Evolutionary conservation across 2,888 invertebrate genomes (phyloP), one percentile per base, ranked within the genome.

Genomic region (Dastarcus helophoroides): DNA sequence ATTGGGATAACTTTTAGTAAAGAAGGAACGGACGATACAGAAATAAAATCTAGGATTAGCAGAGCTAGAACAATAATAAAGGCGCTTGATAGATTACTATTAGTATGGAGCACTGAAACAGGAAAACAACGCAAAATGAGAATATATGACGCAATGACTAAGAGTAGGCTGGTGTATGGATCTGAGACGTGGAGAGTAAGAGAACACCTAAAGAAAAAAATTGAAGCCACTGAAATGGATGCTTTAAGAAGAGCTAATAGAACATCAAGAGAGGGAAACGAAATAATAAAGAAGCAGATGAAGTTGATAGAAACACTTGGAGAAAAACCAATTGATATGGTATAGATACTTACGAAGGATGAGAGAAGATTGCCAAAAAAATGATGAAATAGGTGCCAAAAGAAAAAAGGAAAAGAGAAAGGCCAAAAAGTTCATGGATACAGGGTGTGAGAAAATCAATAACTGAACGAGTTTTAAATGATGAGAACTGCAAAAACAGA

Each of bases 221-320:
- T 35, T 22, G 31, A 12, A 16, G 28, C 33, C 10, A 9, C 34
- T 15, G 28, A 36, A 22, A 34, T 33, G 33, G 30, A 31, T 19
- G 36, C 33, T 17, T 17, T 30, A 12, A 11, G 30, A 17, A 25
- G 32, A 30, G 29, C 33, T n/a, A 25, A 17, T n/a, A 15, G 31
- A 25, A 31, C 33, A 22, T 34, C 31, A 14, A 27, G 31, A 31
- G 12, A 14, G 7, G 14, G 24, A 19, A 30, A 34, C 10, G 14
- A 22, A 11, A 19, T 4, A 22, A 29, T 33, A 8, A n/a, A n/a
- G n/a, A 22, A 24, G 13, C 3, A 12, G 14, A 22, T 14, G 4
- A 30, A 26, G 22, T 14, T 14, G 12, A 3, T 33, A 8, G 22
- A 30, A 14, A 25, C 24, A 33, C 14, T 22, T 29, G n/a, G 29